These are phyloP conservation scores for Invenusta paracnida DNA, from an alignment of 2,888 invertebrate genomes.

Conservation along the genomic window DNA sequence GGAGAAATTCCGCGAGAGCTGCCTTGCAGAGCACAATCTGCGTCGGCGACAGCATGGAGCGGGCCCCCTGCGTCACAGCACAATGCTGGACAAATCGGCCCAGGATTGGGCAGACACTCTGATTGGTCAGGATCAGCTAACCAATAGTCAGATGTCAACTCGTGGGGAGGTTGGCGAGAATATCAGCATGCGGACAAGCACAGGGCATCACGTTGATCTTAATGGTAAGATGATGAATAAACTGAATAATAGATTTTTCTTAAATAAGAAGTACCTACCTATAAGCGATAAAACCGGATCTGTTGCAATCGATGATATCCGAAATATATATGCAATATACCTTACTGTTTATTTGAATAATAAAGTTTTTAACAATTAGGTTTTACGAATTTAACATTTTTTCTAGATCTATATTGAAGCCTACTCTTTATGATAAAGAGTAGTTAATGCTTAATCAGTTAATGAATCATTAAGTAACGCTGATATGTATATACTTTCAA, in stretches of 20 bases:
- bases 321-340: no score
- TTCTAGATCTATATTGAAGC: no score
- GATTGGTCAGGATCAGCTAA: constrained; percentile 13
- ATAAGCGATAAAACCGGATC: no score
- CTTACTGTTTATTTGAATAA: no score
- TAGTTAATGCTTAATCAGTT: no score
- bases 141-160: constrained; percentile 40
- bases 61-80: constrained; percentile 20
- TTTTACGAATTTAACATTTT: no score
- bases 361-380: no score
- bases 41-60: constrained; percentile 35
- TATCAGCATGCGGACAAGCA: constrained; percentile 44
- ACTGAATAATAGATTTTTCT: not conserved
- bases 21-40: constrained; percentile 35
- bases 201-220: constrained; percentile 37
- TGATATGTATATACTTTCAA: no score
- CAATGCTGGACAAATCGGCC: constrained; percentile 36
- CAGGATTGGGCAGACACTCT: constrained; percentile 43
- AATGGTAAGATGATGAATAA: constrained; percentile 30
- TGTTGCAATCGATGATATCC: no score
- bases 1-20: constrained; percentile 38
- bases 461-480: no score
- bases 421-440: no score
- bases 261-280: no score
- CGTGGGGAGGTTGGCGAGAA: constrained; percentile 42